Evolutionary conservation across 2,113 vertebrate species (phyloP).

Genomic region (Scomber japonicus): DNA sequence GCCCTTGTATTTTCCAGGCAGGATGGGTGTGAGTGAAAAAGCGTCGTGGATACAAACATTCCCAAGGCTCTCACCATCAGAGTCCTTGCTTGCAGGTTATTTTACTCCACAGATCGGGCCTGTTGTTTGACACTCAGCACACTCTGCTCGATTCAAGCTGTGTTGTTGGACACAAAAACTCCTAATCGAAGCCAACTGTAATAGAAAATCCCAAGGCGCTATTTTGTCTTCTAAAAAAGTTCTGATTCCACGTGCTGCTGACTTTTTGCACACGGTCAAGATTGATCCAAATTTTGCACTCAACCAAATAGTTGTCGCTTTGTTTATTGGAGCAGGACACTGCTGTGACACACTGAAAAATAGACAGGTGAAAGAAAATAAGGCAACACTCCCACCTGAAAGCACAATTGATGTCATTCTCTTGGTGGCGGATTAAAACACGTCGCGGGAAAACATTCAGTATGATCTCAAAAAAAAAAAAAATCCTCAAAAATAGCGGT

Average conservation of each 20-base stretch:
- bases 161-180: background rate
- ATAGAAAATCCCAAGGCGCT: too few species aligned
- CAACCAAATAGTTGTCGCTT: too few species aligned
- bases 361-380: too few species aligned
- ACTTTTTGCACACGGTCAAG: background rate
- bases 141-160: background rate
- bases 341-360: background rate
- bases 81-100: slow-evolving; percentile 30
- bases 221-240: background rate
- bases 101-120: slow-evolving; percentile 9
- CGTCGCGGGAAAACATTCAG: background rate
- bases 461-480: background rate
- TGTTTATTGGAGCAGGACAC: too few species aligned
- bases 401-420: background rate
- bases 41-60: slow-evolving; percentile 45
- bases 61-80: slow-evolving; percentile 32
- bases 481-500: background rate
- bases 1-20: slow-evolving; percentile 71
- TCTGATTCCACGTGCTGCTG: background rate
- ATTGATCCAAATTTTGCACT: too few species aligned
- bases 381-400: background rate
- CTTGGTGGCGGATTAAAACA: background rate
- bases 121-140: background rate
- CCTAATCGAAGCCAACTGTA: background rate
- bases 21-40: slow-evolving; percentile 70